Evolutionary conservation across 2,888 invertebrate species (phyloP), one percentile per base, ranked within the genome.

Genomic region (Eumerus sabulonum): DNA sequence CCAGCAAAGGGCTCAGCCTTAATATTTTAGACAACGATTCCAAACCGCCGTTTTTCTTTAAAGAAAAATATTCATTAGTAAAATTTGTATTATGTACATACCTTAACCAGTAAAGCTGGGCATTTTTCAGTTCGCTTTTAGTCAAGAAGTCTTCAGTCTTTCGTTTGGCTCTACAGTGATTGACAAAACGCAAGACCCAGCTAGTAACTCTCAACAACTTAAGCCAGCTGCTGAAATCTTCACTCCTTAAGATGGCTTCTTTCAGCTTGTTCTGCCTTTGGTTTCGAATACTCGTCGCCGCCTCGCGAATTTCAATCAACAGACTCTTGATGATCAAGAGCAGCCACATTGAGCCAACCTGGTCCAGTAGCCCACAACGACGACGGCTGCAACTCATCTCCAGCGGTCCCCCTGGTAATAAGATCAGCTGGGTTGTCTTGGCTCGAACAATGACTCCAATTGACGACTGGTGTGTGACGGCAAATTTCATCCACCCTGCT

Each of bases 391-490:
- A 66, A 19, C 19, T 42, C 53, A 9, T 66, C 66, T 35, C 68
- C 57, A 56, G 62, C 56, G 42, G 63, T 63, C 35, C 63, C 63
- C 38, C 63, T 63, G 9, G 59, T 76, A 5, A 68, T 47, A 36
- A 27, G 27, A 27, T 27, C 27, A 27, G 27, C 27, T 27, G n/a
- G n/a, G n/a, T n/a, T n/a, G n/a, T n/a, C n/a, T n/a, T n/a, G n/a
- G n/a, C n/a, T n/a, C n/a, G n/a, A n/a, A n/a, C n/a, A n/a, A n/a
- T n/a, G n/a, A n/a, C n/a, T n/a, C n/a, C n/a, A n/a, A n/a, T n/a
- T n/a, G n/a, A n/a, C n/a, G n/a, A n/a, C n/a, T n/a, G n/a, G n/a
- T n/a, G n/a, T n/a, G n/a, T n/a, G n/a, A n/a, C n/a, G n/a, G n/a
- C n/a, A n/a, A n/a, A n/a, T n/a, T n/a, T n/a, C n/a, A n/a, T n/a